Conservation (phyloP, 1,140 invertebrate genomes). For the Nymphalis io region DNA sequence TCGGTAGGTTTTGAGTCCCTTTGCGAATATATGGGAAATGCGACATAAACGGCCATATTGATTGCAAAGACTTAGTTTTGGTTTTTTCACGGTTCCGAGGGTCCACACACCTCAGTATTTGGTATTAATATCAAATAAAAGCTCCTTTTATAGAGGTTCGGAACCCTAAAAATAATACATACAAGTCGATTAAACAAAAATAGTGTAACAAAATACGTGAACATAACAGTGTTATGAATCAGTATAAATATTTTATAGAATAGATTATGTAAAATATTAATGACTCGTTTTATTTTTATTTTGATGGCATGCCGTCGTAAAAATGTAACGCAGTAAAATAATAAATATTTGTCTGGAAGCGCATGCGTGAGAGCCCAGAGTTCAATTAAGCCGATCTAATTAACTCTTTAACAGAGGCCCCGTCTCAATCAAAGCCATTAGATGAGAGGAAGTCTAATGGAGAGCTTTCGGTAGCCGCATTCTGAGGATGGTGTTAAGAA, state of each 20-base stretch:
- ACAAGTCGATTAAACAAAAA: background rate
- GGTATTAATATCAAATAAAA: too few species aligned
- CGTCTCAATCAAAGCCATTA: conserved; percentile 68
- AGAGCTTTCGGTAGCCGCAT: conserved; percentile 65
- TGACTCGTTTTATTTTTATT: background rate
- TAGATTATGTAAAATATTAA: background rate
- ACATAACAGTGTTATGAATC: background rate
- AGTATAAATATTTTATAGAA: background rate
- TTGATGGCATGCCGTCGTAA: conserved; percentile 17
- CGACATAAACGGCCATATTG: too few species aligned
- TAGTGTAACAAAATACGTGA: too few species aligned
- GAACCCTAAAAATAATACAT: conserved; percentile 21
- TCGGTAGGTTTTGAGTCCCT: too few species aligned
- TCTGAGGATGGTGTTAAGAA: conserved; percentile 74
- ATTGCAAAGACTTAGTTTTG: too few species aligned
- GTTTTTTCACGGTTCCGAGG: too few species aligned
- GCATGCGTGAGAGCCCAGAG: conserved; percentile 7
- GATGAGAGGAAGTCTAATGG: conserved; percentile 69
- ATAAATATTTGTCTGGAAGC: conserved; percentile 31
- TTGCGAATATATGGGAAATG: too few species aligned
- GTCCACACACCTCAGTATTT: too few species aligned
- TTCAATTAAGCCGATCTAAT: conserved; percentile 51
- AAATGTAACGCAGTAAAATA: conserved; percentile 18
- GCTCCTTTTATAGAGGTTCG: too few species aligned
- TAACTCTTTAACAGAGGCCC: conserved; percentile 50